phyloP scores from a whole-genome alignment of 2,888 invertebrate species.

The Eristalis arbustorum region DNA sequence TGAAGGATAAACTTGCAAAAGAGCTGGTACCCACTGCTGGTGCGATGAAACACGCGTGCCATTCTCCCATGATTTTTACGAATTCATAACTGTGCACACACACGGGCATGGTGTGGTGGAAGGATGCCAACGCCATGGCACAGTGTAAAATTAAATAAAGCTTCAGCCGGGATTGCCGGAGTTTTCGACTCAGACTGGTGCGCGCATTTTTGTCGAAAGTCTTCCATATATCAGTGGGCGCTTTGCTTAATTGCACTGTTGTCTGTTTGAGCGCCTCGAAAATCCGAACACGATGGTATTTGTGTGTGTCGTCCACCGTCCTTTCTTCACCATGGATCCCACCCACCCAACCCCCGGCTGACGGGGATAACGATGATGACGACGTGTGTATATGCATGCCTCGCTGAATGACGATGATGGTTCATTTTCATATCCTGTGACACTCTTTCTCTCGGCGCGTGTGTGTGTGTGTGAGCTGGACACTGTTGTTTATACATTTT shows the following conservation, averaged over 20 bases:
- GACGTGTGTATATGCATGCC: slow-evolving; percentile 70
- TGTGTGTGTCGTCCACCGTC: not conserved
- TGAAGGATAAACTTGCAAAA: slow-evolving; percentile 17
- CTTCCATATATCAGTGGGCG: slow-evolving; percentile 44
- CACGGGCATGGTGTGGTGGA: too few relatives aligned
- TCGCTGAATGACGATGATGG: slow-evolving; percentile 59
- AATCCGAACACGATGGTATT: not conserved
- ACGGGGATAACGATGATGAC: slow-evolving; percentile 1
- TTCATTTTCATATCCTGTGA: slow-evolving; percentile 47
- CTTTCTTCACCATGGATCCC: not conserved
- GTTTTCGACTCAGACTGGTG: not conserved
- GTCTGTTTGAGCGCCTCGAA: slow-evolving; percentile 56
- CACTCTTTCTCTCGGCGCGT: slow-evolving; percentile 1
- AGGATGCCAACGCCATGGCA: slow-evolving; percentile 33
- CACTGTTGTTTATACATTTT: slow-evolving; percentile 66
- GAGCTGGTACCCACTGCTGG: not conserved
- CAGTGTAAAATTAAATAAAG: slow-evolving; percentile 67
- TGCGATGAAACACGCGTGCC: slow-evolving; percentile 38
- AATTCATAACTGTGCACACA: slow-evolving; percentile 20
- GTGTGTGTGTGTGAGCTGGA: slow-evolving; percentile 14
- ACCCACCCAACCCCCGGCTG: slow-evolving; percentile 30
- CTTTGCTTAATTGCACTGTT: slow-evolving; percentile 70
- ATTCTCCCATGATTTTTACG: slow-evolving; percentile 49
- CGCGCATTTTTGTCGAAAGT: slow-evolving; percentile 18
- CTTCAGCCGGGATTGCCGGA: not conserved